These are phyloP conservation scores for Ictalurus furcatus DNA, from an alignment of 2,113 vertebrate genomes.

Conservation along the genomic window DNA sequence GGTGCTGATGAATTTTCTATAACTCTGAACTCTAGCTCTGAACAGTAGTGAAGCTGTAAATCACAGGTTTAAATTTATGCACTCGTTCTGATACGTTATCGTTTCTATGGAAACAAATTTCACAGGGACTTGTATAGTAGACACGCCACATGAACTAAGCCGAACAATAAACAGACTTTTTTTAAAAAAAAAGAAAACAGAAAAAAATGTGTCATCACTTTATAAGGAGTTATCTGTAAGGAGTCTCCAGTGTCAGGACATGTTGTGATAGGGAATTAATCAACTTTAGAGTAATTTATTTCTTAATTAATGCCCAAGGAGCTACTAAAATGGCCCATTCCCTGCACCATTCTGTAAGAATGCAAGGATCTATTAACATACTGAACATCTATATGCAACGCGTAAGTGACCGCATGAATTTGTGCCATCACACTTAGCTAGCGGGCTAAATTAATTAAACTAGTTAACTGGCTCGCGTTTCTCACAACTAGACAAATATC, in stretches of 20 bases:
- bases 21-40: background rate
- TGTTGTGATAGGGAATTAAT: background rate
- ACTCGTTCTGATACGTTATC: background rate
- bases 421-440: background rate
- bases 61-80: background rate
- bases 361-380: background rate
- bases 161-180: background rate
- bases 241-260: background rate
- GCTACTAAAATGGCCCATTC: background rate
- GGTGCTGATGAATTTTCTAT: background rate
- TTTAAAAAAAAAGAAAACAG: too few species aligned
- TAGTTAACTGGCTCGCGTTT: background rate
- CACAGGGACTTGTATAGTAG: background rate
- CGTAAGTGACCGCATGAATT: background rate
- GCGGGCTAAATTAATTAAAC: too few species aligned
- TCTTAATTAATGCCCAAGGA: background rate
- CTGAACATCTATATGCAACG: background rate
- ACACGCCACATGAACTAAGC: background rate
- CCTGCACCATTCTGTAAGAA: too few species aligned
- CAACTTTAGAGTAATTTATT: background rate
- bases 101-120: background rate
- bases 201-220: too few species aligned
- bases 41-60: background rate
- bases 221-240: background rate
- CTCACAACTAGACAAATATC: background rate